Evolutionary conservation across 2,888 invertebrate genomes (phyloP).

Genomic region (Bruchidius siliquastri): DNA sequence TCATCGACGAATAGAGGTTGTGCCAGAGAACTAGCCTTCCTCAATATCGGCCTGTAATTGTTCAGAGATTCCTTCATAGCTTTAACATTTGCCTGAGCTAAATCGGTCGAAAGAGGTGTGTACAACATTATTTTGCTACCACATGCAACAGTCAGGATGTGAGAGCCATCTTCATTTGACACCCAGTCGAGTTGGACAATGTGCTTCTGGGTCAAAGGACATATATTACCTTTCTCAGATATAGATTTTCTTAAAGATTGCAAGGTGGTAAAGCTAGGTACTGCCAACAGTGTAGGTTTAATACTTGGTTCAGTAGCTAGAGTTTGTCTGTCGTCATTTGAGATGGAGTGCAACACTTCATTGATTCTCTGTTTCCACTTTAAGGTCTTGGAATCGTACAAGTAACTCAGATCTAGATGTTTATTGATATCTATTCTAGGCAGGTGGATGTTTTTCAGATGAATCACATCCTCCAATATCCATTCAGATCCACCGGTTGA

Average conservation of each 20-base stretch:
- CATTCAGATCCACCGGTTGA: constrained; percentile 94
- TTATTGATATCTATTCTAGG: constrained; percentile 77
- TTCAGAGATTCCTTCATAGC: constrained; percentile 67
- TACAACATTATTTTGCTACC: constrained; percentile 90
- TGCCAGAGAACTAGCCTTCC: constrained; percentile 87
- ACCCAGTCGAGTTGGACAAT: constrained; percentile 98
- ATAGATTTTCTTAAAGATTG: constrained; percentile 84
- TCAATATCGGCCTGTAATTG: constrained; percentile 76
- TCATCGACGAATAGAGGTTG: constrained; percentile 87
- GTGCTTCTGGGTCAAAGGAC: constrained; percentile 86
- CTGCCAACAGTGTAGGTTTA: constrained; percentile 62
- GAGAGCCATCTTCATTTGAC: constrained; percentile 97
- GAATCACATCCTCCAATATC: constrained; percentile 93
- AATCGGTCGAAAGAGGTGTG: constrained; percentile 89
- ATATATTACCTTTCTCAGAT: constrained; percentile 87
- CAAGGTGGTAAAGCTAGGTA: constrained; percentile 85
- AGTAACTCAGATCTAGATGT: constrained; percentile 76
- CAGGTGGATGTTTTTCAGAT: constrained; percentile 85
- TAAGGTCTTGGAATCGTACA: constrained; percentile 73
- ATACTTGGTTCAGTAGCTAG: constrained; percentile 39
- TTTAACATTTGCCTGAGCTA: constrained; percentile 91
- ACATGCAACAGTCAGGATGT: constrained; percentile 93
- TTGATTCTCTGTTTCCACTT: constrained; percentile 79
- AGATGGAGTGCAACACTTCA: constrained; percentile 75
- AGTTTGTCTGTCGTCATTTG: constrained; percentile 61